Evolutionary conservation across 2,797 vertebrate species (phyloP), one percentile per base, ranked within the genome.

Genomic region (Cossypha heuglini): DNA sequence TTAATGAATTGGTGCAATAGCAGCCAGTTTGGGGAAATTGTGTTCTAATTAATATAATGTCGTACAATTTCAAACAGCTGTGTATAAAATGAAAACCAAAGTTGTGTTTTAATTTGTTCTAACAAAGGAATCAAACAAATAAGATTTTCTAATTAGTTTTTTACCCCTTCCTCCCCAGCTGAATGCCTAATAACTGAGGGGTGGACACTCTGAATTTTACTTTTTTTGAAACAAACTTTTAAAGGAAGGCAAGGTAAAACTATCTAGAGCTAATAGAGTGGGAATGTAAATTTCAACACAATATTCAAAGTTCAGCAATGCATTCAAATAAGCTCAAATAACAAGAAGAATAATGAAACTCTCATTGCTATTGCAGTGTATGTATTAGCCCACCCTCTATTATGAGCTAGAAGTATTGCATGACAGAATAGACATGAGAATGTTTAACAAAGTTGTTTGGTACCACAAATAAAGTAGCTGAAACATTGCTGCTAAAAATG

Each of bases 1-100:
- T 88, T 88, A 94, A 93, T 96, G 92, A 96, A 83, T 95, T 94
- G 61, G 57, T 95, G 51, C 29, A 92, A 54, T 59, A 96, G 71
- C 81, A 88, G 57, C 57, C 93, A 81, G 64, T 95, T 64, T 94
- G 64, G 42, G 29, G 31, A 48, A 95, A 85, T 29, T 74, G 62
- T 85, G 58, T 68, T 92, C 90, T 93, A 95, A 97, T 94, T 92
- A 94, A 85, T 68, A 87, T 46, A 88, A 88, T 35, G 43, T 46
- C 86, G 38, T 51, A 35, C 16, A 11, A 85, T 83, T 78, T 88
- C 84, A 86, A 80, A 71, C 93, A 97, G 73, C 79, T 96, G 92
- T 68, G 67, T 52, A 74, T 78, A 90, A 97, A 95, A 90, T 19
- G 38, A 92, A 85, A 68, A 22, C 13, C 10, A 40, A 94, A 83